Base-by-base conservation (phyloP, 2,797 vertebrate genomes). In the Linurgus olivaceus region DNA sequence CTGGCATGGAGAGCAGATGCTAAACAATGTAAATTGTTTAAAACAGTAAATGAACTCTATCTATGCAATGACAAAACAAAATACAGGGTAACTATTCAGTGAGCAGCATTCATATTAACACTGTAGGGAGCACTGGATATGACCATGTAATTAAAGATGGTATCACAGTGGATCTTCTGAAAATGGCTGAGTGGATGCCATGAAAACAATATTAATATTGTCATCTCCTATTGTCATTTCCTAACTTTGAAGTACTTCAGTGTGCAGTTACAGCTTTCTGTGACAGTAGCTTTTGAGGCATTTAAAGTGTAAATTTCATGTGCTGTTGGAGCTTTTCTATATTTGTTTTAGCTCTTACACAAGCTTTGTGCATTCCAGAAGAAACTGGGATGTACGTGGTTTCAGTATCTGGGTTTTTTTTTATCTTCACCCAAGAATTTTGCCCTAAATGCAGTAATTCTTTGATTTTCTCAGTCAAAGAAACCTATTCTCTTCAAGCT, bases 71-170 rank as follows among this genome's bases (percentile, higher is more conserved):
- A 52, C 45, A 85, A 92, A 93, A 78, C 26, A 62, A 92, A 93
- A 86, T 61, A 77, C 58, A 67, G 48, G 21, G 23, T 78, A 82
- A 55, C 28, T 59, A 42, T 94, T 94, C 40, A 79, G 20, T 37
- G 24, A 71, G 17, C 57, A 68, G 40, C 55, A 63, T 68, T 88
- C 26, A 35, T 84, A 72, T 86, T 72, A 68, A 59, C 37, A 12
- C 17, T 70, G 38, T n/a, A 55, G 16, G 51, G 70, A 79, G 37
- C 25, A n/a, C 37, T 73, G 40, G 44, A 85, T 92, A 63, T 83
- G 68, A 19, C 42, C 26, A 14, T 61, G 51, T 96, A 95, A 97
- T 97, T 96, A 95, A 94, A 96, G 90, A 95, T 88, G 26, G 21
- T 95, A 92, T 96, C 87, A 29, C 26, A 57, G 9, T 73, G 42